Conservation (phyloP, 2,113 vertebrate genomes). For the Albula goreensis region DNA sequence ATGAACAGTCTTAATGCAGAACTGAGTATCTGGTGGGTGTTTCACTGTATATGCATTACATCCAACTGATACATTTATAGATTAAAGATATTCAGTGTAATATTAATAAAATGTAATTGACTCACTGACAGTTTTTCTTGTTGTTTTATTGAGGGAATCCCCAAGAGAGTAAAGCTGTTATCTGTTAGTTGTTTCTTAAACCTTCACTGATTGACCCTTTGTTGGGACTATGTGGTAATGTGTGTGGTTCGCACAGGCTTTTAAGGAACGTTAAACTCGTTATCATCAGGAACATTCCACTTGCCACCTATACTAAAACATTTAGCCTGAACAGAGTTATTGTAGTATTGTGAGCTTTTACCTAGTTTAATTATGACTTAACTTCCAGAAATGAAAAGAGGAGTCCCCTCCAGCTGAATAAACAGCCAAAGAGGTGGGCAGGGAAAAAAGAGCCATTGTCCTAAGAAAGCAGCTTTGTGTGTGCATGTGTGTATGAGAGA, state of each 20-base stretch:
- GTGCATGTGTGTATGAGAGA: neutral
- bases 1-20: no score
- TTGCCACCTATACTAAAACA: no score
- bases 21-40: neutral
- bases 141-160: neutral
- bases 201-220: no score
- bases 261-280: no score
- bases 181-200: neutral
- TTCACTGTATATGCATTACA: neutral
- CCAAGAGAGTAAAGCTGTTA: neutral
- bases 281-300: no score
- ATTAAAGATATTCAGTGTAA: neutral
- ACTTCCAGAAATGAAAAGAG: neutral
- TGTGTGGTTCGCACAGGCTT: no score
- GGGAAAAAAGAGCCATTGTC: constrained; percentile 1
- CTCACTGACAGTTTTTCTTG: neutral
- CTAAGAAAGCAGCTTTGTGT: neutral
- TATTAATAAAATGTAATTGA: neutral
- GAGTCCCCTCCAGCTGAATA: neutral
- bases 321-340: neutral
- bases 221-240: no score
- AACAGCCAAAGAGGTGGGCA: neutral
- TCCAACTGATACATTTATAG: neutral
- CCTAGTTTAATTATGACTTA: neutral
- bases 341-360: neutral